Conservation (phyloP, 1,140 invertebrate genomes). For the Thaumetopoea pityocampa region DNA sequence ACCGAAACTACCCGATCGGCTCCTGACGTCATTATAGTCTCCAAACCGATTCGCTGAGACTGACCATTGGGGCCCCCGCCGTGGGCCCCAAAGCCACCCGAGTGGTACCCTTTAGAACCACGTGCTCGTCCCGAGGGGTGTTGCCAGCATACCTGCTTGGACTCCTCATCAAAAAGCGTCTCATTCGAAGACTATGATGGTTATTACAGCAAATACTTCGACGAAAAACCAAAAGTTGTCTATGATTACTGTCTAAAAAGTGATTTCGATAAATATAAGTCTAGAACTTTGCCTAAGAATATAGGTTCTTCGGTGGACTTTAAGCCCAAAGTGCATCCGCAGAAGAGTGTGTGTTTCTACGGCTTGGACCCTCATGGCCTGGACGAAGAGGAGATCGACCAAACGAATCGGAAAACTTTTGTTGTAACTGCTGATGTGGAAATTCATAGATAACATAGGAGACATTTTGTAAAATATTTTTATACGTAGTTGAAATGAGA, state of each 20-base stretch:
- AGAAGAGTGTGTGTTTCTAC: slow-evolving; percentile 55
- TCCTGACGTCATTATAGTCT: slow-evolving; percentile 85
- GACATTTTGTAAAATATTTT: slow-evolving; percentile 11
- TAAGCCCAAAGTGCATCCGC: slow-evolving; percentile 40
- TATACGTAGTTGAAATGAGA: too few relatives aligned
- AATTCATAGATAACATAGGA: slow-evolving; percentile 48
- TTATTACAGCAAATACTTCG: slow-evolving; percentile 61
- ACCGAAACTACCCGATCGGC: slow-evolving; percentile 89
- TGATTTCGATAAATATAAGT: slow-evolving; percentile 45
- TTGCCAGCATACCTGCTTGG: slow-evolving; percentile 36
- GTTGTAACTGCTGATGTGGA: slow-evolving; percentile 55
- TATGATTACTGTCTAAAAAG: slow-evolving; percentile 66
- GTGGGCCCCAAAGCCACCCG: slow-evolving; percentile 58
- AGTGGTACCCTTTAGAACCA: slow-evolving; percentile 39
- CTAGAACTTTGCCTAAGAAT: slow-evolving; percentile 59
- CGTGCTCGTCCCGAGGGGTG: slow-evolving; percentile 55
- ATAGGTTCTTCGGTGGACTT: slow-evolving; percentile 48
- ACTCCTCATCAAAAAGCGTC: slow-evolving; percentile 39
- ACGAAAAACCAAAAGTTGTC: slow-evolving; percentile 51
- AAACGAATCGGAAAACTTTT: slow-evolving; percentile 32
- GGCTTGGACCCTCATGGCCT: too few relatives aligned
- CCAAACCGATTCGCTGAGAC: slow-evolving; percentile 70
- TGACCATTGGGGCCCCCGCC: slow-evolving; percentile 64
- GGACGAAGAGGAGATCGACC: slow-evolving; percentile 22
- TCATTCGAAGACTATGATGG: slow-evolving; percentile 49